Percentiles rank a stretch among this genome's conserved stretches.
Conservation (phyloP, 1,140 invertebrate species). For the Pseudachorutes palmiensis region DNA sequence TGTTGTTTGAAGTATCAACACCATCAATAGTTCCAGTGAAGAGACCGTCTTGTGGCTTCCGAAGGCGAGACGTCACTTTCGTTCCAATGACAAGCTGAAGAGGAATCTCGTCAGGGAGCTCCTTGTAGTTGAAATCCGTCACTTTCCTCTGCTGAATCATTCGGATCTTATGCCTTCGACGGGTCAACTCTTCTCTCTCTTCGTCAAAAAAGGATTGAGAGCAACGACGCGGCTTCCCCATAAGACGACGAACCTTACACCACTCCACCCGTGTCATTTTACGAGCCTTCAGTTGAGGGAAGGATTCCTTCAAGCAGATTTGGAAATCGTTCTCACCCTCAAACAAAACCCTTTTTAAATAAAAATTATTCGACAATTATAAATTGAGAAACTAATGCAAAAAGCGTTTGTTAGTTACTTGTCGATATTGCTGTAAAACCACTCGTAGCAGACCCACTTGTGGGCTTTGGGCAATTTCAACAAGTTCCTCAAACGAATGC, state of each 20-base stretch:
- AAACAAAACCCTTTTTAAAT: constrained; percentile 66
- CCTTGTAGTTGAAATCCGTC: constrained; percentile 70
- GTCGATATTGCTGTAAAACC: constrained; percentile 98
- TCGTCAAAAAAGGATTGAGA: constrained; percentile 91
- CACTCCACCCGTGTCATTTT: constrained; percentile 85
- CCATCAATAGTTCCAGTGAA: constrained; percentile 95
- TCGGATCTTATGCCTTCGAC: constrained; percentile 84
- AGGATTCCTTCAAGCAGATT: constrained; percentile 85
- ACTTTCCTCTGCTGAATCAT: constrained; percentile 88
- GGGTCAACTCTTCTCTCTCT: constrained; percentile 79
- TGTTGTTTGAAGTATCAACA: constrained; percentile 92
- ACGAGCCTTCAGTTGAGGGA: constrained; percentile 81
- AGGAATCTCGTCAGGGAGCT: constrained; percentile 91
- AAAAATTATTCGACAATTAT: constrained; percentile 3
- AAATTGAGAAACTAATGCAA: constrained; percentile 26
- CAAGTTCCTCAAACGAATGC: constrained; percentile 84
- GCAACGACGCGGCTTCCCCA: constrained; percentile 93
- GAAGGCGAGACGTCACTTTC: constrained; percentile 81
- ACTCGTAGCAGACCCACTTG: constrained; percentile 98
- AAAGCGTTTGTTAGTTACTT: constrained; percentile 49
- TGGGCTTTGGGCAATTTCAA: constrained; percentile 96
- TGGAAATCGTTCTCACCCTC: constrained; percentile 94
- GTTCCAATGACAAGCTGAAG: constrained; percentile 92
- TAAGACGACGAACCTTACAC: constrained; percentile 87
- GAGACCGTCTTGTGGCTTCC: constrained; percentile 90